Evolutionary conservation across 92 coral and sea anemone species (phyloP), one percentile per base, ranked within the genome.

Genomic region (Palythoa grandiflora): DNA sequence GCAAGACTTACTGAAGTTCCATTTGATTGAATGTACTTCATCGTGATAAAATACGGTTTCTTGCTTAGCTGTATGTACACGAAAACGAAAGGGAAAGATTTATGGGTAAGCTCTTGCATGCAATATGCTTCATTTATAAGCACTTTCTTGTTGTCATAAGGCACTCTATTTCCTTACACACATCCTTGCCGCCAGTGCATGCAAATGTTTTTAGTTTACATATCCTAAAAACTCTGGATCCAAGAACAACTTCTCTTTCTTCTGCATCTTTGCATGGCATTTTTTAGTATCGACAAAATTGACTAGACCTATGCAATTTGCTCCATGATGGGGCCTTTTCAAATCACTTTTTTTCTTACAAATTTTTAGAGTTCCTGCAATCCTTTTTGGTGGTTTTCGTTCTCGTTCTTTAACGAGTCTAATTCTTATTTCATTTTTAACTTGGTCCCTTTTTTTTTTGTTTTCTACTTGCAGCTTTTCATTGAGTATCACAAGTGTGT

Each of bases 61-160:
- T 28, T 68, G 6, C 50, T 1, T 52, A 77, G 8, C 66, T 55
- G 83, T 11, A 77, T n/a, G 28, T 47, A 28, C 28, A 28, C 28
- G 28, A 28, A 28, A 28, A 28, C 28, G 19, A 77, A 77, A 20
- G 83, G 83, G 53, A 77, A 77, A 14, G 68, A 53, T 77, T 35
- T 53, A 19, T 77, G 68, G 51, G 36, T 53, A 21, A 77, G 66
- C 20, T 77, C 70, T 53, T 77, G 83, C 83, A 77, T 77, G 9
- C 12, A 77, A 12, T 77, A 9, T 21, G 28, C 50, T 54, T 77
- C 83, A 3, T 54, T 77, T 13, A 77, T 54, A 16, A 77, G 20
- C 8, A 19, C 20, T 4, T 53, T 77, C 68, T 19, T 77, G 50
- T 54, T 77, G 48, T 16, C n/a, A 16, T 77, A 53, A 1, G 66